These are phyloP conservation scores for Bubo scandiacus DNA, from an alignment of 2,113 vertebrate species.

Conservation along the genomic window DNA sequence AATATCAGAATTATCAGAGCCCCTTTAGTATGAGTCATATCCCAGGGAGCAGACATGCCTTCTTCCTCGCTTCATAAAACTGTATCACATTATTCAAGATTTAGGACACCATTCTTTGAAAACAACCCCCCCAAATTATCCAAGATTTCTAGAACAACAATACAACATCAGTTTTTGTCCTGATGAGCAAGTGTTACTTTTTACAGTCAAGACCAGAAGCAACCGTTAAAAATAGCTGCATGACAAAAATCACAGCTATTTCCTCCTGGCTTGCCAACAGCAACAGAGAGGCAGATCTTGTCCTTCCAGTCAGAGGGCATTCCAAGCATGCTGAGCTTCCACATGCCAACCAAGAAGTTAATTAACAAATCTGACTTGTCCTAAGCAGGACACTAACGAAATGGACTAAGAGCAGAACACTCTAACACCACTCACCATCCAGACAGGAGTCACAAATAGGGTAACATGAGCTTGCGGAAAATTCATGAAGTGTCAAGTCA, in stretches of 20 bases:
- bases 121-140: background rate
- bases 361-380: background rate
- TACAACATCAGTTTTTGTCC: background rate
- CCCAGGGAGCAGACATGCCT: background rate
- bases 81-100: background rate
- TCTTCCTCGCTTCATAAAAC: background rate
- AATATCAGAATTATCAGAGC: background rate
- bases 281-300: background rate
- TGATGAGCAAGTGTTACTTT: background rate
- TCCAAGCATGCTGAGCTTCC: background rate
- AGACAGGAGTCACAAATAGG: background rate
- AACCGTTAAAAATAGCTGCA: background rate
- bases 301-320: background rate
- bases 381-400: background rate
- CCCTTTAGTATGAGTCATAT: background rate
- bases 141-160: background rate
- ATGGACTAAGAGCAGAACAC: background rate
- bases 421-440: background rate
- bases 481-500: background rate
- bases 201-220: background rate
- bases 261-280: background rate
- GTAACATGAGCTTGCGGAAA: background rate
- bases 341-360: background rate
- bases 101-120: background rate
- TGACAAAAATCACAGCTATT: conserved; percentile 5